Conservation (phyloP, 2,113 vertebrate genomes). For the Ibidorhyncha struthersii region DNA sequence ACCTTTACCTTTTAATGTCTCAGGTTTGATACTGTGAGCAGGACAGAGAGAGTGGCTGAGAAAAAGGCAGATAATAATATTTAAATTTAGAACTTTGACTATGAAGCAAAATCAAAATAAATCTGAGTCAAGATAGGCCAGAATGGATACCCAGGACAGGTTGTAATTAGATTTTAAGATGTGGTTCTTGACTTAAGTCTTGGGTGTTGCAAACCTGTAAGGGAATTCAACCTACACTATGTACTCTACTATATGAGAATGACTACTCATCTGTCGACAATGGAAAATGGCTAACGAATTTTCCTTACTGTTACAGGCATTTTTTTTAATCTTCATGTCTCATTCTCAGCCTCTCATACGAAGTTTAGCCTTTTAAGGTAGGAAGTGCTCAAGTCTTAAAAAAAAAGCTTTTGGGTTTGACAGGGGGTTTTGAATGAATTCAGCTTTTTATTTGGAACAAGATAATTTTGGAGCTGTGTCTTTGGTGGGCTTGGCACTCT, state of each 20-base stretch:
- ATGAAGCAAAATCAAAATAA: not conserved
- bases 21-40: not conserved
- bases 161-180: not conserved
- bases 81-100: not conserved
- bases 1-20: not conserved
- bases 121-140: not conserved
- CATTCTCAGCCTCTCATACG: not conserved
- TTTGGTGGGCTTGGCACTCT: not conserved
- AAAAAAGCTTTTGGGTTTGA: not conserved
- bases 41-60: not conserved
- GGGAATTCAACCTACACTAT: not conserved
- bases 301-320: not conserved
- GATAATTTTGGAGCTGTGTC: not conserved
- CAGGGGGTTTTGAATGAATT: rapidly evolving
- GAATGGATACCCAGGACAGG: not conserved
- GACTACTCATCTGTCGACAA: not conserved
- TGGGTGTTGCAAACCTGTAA: not conserved
- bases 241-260: not conserved
- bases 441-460: not conserved
- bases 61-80: not conserved
- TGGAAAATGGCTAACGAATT: not conserved
- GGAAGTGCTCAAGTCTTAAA: not conserved
- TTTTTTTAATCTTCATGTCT: not conserved
- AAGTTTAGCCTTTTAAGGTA: not conserved
- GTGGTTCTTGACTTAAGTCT: not conserved